Evolutionary conservation across 2,888 invertebrate genomes (phyloP).

Genomic region (Caenorhabditis wallacei): DNA sequence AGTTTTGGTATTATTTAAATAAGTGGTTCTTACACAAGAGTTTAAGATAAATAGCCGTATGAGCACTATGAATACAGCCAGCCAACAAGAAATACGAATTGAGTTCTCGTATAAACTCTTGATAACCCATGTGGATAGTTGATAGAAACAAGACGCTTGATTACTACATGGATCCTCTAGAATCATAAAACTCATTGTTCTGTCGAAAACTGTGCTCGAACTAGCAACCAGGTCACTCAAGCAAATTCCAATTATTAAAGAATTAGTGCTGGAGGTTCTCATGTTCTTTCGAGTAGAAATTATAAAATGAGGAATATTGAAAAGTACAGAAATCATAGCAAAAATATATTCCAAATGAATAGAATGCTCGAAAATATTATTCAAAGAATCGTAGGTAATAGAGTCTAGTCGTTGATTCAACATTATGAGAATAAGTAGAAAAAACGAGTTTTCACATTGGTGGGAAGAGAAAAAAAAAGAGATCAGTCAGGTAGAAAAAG

Average conservation of each 20-base stretch:
- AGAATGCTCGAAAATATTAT: neutral
- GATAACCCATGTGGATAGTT: neutral
- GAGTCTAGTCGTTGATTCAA: neutral
- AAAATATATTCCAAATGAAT: neutral
- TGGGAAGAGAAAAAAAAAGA: too few relatives aligned
- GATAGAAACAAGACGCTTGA: neutral
- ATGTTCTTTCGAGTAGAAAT: conserved; percentile 21
- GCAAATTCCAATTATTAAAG: neutral
- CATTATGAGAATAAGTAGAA: too few relatives aligned
- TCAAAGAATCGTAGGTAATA: neutral
- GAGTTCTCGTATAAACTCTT: neutral
- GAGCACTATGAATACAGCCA: neutral
- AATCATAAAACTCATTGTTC: neutral
- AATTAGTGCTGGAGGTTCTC: conserved; percentile 11
- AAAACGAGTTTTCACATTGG: too few relatives aligned
- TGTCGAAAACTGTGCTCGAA: neutral
- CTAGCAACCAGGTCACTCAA: neutral
- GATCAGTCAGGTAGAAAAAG: too few relatives aligned
- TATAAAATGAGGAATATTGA: conserved; percentile 13
- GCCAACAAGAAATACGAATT: neutral
- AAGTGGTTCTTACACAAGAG: neutral
- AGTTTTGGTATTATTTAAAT: neutral
- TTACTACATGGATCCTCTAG: neutral
- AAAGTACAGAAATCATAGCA: neutral
- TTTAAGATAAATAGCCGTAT: neutral